Conservation (phyloP, 2,113 vertebrate genomes). For the Holacanthus passer region DNA sequence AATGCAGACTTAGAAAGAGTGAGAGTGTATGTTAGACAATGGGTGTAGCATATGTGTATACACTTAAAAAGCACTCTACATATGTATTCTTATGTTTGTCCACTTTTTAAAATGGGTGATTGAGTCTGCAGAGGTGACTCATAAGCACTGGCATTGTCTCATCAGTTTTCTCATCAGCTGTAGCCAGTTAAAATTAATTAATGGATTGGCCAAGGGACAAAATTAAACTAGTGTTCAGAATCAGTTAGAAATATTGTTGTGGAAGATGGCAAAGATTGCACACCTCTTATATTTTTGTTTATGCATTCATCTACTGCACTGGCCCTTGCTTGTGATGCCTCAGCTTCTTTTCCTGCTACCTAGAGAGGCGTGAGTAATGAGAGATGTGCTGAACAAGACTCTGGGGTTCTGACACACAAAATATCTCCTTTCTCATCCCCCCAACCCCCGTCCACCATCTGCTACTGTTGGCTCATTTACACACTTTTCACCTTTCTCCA, state of each 20-base stretch:
- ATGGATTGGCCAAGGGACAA: not conserved
- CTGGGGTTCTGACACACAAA: constrained; percentile 32
- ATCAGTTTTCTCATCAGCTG: not conserved
- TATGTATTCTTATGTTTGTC: not conserved
- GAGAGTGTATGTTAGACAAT: not conserved
- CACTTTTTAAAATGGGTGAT: not conserved
- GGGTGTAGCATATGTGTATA: not conserved
- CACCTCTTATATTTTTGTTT: not conserved
- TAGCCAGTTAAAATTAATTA: not conserved
- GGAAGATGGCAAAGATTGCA: not conserved
- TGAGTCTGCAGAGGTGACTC: constrained; percentile 2
- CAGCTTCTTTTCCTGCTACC: constrained; percentile 42
- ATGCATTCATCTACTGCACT: constrained; percentile 29
- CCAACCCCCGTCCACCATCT: not conserved
- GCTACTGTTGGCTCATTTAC: constrained; percentile 3
- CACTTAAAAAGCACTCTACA: not conserved
- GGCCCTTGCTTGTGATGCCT: constrained; percentile 52
- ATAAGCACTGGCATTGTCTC: not conserved
- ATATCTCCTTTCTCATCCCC: constrained; percentile 19
- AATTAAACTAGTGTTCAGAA: not conserved
- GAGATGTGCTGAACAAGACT: constrained; percentile 60
- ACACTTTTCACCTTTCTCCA: not conserved
- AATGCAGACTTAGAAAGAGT: constrained; percentile 13
- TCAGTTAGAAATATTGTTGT: not conserved
- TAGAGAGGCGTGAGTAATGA: constrained; percentile 54